Evolutionary conservation across 2,888 invertebrate species (phyloP).

Genomic region (Cephus rjabovi): DNA sequence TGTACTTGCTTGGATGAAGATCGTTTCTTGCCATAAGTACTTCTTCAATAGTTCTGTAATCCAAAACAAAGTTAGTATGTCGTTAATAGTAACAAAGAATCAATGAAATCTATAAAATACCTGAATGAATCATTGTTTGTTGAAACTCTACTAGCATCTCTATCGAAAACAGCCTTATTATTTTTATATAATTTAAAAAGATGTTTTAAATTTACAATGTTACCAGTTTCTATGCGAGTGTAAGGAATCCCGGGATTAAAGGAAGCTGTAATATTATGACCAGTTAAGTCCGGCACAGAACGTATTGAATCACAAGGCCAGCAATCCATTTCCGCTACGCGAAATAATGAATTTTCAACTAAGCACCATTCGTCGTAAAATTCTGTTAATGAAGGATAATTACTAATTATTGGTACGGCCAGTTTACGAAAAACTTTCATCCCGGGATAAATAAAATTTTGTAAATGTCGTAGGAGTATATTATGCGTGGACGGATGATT

Average conservation of each 20-base stretch:
- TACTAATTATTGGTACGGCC: constrained; percentile 80
- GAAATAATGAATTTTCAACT: constrained; percentile 85
- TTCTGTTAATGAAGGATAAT: constrained; percentile 80
- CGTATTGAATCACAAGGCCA: constrained; percentile 82
- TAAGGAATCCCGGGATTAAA: constrained; percentile 72
- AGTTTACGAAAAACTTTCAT: constrained; percentile 79
- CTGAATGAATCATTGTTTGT: constrained; percentile 54
- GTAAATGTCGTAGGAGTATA: constrained; percentile 77
- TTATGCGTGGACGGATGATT: constrained; percentile 76
- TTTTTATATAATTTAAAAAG: constrained; percentile 72
- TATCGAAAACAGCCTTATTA: constrained; percentile 73
- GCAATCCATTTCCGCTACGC: constrained; percentile 85
- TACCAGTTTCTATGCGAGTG: constrained; percentile 73
- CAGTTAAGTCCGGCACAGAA: constrained; percentile 76
- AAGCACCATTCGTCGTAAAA: constrained; percentile 88
- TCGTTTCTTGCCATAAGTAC: constrained; percentile 46
- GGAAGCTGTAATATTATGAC: constrained; percentile 68
- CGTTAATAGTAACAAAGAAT: neutral
- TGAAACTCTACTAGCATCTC: constrained; percentile 73
- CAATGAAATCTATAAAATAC: constrained; percentile 27
- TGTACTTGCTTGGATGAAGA: constrained; percentile 40
- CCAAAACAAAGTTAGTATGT: neutral
- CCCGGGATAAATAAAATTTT: constrained; percentile 85
- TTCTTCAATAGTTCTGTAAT: constrained; percentile 46
- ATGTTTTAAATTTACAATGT: constrained; percentile 69